phyloP scores from a whole-genome alignment of 2,888 invertebrate species.

The Argyresthia goedartella region DNA sequence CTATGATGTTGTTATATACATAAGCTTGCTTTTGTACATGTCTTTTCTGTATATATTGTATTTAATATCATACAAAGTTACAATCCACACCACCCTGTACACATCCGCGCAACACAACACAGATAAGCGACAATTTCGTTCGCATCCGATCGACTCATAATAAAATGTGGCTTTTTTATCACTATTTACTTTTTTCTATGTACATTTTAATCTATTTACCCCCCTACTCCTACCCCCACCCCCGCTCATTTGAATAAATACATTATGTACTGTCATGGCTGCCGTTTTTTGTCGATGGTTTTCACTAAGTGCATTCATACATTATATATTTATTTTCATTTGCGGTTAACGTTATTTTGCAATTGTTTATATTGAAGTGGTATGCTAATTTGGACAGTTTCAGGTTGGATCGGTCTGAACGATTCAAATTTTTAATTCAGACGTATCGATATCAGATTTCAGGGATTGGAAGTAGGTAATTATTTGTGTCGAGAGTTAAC shows the following conservation, averaged over 20 bases:
- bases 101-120: slow-evolving; percentile 22
- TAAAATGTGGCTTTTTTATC: slow-evolving; percentile 69
- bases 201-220: slow-evolving; percentile 20
- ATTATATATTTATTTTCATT: slow-evolving; percentile 27
- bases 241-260: slow-evolving; percentile 12
- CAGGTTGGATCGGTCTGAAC: neutral
- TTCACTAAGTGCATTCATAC: slow-evolving; percentile 14
- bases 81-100: slow-evolving; percentile 32
- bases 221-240: slow-evolving; percentile 6
- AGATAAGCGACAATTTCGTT: slow-evolving; percentile 39
- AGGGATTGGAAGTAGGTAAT: too few relatives aligned
- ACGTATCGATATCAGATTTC: too few relatives aligned
- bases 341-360: slow-evolving; percentile 18
- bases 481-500: too few relatives aligned
- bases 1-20: too few relatives aligned
- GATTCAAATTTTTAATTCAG: too few relatives aligned
- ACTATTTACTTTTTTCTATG: slow-evolving; percentile 69
- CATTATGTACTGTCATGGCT: slow-evolving; percentile 29
- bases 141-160: slow-evolving; percentile 60
- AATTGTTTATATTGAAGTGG: slow-evolving; percentile 5
- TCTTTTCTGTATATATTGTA: too few relatives aligned
- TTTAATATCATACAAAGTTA: too few relatives aligned
- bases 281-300: slow-evolving; percentile 5
- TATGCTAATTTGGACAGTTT: neutral
- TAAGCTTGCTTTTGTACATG: too few relatives aligned